phyloP scores from a whole-genome alignment of 30 jellyfish, hydroid and myxozoan genomes.

The Mastigias papua region DNA sequence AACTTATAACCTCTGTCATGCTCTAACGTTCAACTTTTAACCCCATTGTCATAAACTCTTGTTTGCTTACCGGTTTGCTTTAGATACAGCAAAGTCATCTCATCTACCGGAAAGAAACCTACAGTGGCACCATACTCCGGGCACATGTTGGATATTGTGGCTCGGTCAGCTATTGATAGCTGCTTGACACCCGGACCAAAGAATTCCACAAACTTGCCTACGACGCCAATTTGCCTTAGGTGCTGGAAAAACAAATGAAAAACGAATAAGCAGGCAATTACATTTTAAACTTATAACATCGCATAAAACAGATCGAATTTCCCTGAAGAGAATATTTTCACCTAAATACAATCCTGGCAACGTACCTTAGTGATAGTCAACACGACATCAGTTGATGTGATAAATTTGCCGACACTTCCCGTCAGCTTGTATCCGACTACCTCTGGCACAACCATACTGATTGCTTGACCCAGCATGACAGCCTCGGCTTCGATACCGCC shows the following conservation, averaged over 20 bases:
- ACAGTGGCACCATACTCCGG: slow-evolving; percentile 99
- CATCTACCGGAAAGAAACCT: slow-evolving; percentile 97
- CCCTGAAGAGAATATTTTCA: too few species aligned
- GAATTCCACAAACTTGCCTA: slow-evolving; percentile 97
- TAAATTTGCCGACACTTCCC: slow-evolving; percentile 56
- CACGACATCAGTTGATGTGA: slow-evolving; percentile 94
- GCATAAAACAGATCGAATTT: too few species aligned
- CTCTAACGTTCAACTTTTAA: too few species aligned
- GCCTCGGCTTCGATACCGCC: slow-evolving; percentile 99
- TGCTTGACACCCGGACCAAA: slow-evolving; percentile 94
- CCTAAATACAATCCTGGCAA: neutral
- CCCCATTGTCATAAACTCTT: too few species aligned
- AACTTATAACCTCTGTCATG: too few species aligned
- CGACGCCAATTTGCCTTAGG: slow-evolving; percentile 98
- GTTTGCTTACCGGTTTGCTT: slow-evolving; percentile 77
- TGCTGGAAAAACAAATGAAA: slow-evolving; percentile 60
- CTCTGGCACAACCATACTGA: slow-evolving; percentile 90
- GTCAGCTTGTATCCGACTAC: slow-evolving; percentile 92
- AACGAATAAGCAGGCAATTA: too few species aligned
- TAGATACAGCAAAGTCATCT: slow-evolving; percentile 80
- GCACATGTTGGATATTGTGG: slow-evolving; percentile 97
- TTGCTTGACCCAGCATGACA: slow-evolving; percentile 95
- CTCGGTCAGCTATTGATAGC: slow-evolving; percentile 95
- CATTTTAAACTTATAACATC: too few species aligned
- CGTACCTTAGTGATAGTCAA: slow-evolving; percentile 88